Conservation (phyloP, 2,113 vertebrate species). For the Calyptomena viridis region DNA sequence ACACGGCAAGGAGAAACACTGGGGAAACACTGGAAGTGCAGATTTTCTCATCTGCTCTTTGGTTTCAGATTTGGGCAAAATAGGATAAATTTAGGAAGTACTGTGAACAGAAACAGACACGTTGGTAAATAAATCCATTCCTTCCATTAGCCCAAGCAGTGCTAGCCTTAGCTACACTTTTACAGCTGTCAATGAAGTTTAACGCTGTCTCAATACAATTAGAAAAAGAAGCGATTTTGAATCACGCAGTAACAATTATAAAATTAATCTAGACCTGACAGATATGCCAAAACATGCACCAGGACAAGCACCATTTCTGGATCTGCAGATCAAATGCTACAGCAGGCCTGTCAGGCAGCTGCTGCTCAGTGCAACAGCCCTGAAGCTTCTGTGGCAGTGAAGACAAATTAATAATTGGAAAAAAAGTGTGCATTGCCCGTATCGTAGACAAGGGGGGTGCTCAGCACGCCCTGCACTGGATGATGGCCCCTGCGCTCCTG, state of each 20-base stretch:
- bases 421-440: not conserved
- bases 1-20: fast-evolving
- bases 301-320: not conserved
- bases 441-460: not conserved
- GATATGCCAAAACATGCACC: not conserved
- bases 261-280: not conserved
- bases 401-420: not conserved
- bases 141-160: fast-evolving
- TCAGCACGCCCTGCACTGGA: not conserved
- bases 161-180: not conserved
- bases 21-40: not conserved
- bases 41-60: not conserved
- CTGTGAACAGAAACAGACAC: not conserved
- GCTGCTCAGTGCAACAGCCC: not conserved
- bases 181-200: not conserved
- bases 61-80: not conserved
- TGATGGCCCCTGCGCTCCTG: not conserved
- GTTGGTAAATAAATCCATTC: not conserved
- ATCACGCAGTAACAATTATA: not conserved
- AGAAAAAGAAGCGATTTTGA: not conserved
- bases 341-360: not conserved
- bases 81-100: not conserved
- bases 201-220: not conserved
- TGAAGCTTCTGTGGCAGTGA: not conserved
- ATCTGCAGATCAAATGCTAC: not conserved